Evolutionary conservation across 1,140 invertebrate genomes (phyloP), one percentile per base, ranked within the genome.

Genomic region (Brachionus paranguensis): DNA sequence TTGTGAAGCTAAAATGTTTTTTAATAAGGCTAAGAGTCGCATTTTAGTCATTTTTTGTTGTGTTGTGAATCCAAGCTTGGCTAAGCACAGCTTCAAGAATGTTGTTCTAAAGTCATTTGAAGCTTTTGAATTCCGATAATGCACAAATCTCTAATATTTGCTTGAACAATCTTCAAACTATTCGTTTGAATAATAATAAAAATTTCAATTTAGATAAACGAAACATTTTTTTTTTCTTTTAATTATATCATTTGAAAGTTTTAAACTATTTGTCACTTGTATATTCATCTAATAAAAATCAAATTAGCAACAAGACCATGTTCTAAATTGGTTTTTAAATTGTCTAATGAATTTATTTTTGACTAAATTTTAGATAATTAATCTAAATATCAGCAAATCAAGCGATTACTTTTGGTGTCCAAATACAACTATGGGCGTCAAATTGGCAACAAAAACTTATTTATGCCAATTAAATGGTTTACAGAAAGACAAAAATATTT

Each of bases 21-120:
- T 76, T 50, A 76, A 76, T 76, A 76, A 76, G 72, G 72, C 72
- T 76, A 76, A 76, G 72, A 76, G 72, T 41, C 68, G 68, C 68
- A 72, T 72, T 43, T 43, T 72, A 24, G 20, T 24, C 7, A 11
- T 70, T 11, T 37, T 37, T 37, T 37, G 4, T 7, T 37, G 60
- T 65, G 33, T 72, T 72, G 14, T 17, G 70, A 74, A 74, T 43
- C 41, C 20, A 74, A 60, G 53, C 53, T 60, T 60, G 53, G 17
- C 20, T 60, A 60, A 60, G 20, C 53, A 60, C 20, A 60, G 20
- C 53, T 60, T 60, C 53, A 60, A 60, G 53, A 60, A 60, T 60
- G 53, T 60, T 60, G 53, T 24, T 60, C 53, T 5, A 60, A 20
- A 60, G 53, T 60, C 53, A 10, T 14, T 53, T 20, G 53, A 60